Evolutionary conservation across 2,113 vertebrate genomes (phyloP).

Genomic region (Beaufortia kweichowensis): DNA sequence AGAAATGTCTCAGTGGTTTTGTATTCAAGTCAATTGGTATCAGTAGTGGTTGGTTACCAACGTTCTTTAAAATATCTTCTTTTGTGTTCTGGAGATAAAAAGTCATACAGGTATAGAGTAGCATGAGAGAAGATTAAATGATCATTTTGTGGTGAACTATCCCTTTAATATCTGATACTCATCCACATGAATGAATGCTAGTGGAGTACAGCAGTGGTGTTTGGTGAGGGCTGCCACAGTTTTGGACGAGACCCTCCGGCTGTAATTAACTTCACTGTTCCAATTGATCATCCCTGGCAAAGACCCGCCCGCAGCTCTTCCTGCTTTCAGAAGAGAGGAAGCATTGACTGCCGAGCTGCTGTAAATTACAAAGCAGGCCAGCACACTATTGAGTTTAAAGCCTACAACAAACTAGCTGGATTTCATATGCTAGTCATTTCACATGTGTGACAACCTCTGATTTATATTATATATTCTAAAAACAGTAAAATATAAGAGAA

Average conservation of each 20-base stretch:
- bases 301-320: constrained; percentile 70
- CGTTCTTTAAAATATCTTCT: no score
- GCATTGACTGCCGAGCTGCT: constrained; percentile 66
- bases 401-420: background rate
- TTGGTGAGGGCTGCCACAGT: background rate
- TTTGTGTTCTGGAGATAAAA: no score
- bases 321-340: constrained; percentile 64
- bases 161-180: background rate
- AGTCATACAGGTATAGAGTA: no score
- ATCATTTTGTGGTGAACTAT: no score
- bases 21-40: no score
- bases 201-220: background rate
- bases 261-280: constrained; percentile 69
- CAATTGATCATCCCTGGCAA: constrained; percentile 71
- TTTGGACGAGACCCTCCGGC: constrained; percentile 50
- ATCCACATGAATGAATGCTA: constrained; percentile 17
- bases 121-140: no score
- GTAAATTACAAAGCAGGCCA: constrained; percentile 61
- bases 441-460: background rate
- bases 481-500: no score
- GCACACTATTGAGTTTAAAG: constrained; percentile 34
- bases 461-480: no score
- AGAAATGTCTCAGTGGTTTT: no score
- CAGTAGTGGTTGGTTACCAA: no score
- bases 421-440: background rate